Conservation (phyloP, 30 jellyfish, hydroid and myxozoan genomes). For the Catostylus mosaicus region DNA sequence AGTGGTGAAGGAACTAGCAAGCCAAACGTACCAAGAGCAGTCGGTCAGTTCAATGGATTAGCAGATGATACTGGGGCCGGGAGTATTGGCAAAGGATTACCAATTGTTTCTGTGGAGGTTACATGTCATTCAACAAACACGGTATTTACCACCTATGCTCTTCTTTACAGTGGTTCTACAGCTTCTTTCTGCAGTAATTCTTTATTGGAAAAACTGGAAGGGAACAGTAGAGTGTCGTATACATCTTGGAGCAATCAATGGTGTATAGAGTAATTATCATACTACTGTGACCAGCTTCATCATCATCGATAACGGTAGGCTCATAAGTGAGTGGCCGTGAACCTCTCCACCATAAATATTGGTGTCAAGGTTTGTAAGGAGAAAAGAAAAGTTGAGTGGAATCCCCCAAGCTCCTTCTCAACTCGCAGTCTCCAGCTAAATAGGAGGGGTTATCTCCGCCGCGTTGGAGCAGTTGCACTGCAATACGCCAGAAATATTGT, state of each 20-base stretch:
- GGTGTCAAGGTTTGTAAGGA: too few species aligned
- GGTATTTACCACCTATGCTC: conserved; percentile 24
- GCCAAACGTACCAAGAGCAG: neutral
- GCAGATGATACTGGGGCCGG: conserved; percentile 26
- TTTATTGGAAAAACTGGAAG: conserved; percentile 36
- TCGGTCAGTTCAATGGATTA: conserved; percentile 6
- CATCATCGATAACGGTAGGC: too few species aligned
- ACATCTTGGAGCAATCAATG: conserved; percentile 46
- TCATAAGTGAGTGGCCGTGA: too few species aligned
- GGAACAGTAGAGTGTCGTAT: conserved; percentile 42
- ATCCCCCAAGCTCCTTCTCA: too few species aligned
- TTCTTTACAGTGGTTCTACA: conserved; percentile 47
- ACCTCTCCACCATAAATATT: too few species aligned
- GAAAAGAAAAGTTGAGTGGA: too few species aligned
- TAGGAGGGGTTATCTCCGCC: too few species aligned
- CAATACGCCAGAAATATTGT: too few species aligned
- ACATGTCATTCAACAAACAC: neutral
- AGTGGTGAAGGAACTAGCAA: neutral
- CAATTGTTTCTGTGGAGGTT: conserved; percentile 10
- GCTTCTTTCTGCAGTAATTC: conserved; percentile 37
- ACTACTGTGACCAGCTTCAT: too few species aligned
- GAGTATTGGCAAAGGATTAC: conserved; percentile 1
- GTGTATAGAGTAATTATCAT: conserved; percentile 17
- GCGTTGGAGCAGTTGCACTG: too few species aligned
- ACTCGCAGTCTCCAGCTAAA: too few species aligned